Conservation (phyloP, 2,888 invertebrate genomes). For the Pegoplata infirma region DNA sequence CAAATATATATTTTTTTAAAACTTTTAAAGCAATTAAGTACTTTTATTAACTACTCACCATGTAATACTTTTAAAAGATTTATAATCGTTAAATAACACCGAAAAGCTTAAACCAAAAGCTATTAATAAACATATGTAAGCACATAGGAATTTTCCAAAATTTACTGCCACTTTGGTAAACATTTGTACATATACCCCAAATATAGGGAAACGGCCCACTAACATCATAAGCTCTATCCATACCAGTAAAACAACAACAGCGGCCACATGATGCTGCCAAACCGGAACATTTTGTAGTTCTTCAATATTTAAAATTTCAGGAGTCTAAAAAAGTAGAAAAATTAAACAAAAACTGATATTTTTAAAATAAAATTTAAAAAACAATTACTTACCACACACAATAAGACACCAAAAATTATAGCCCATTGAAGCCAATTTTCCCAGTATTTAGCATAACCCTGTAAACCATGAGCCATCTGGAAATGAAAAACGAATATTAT, state of each 20-base stretch:
- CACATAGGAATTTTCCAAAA: conserved; percentile 88
- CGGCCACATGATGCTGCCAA: conserved; percentile 90
- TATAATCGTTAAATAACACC: conserved; percentile 88
- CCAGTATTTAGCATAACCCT: conserved; percentile 87
- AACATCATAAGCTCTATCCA: conserved; percentile 93
- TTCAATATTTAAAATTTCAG: conserved; percentile 71
- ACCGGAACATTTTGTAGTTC: conserved; percentile 76
- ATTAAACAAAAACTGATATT: not conserved
- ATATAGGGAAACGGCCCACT: conserved; percentile 90
- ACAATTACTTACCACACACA: conserved; percentile 82
- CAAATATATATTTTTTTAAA: too few species aligned
- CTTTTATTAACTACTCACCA: too few species aligned
- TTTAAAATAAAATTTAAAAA: not conserved
- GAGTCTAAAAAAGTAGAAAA: conserved; percentile 69
- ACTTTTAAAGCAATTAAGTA: too few species aligned
- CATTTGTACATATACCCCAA: conserved; percentile 92
- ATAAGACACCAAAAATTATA: conserved; percentile 85
- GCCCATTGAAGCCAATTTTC: conserved; percentile 91
- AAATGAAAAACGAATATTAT: conserved; percentile 4
- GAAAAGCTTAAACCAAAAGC: conserved; percentile 90
- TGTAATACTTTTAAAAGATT: conserved; percentile 83
- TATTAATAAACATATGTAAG: conserved; percentile 88
- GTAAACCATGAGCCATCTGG: conserved; percentile 85
- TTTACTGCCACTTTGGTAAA: conserved; percentile 91
- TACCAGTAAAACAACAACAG: conserved; percentile 87